Percentiles rank a stretch among this genome's conserved stretches.
These are phyloP conservation scores for Rallus crepitans DNA, from an alignment of 2,797 vertebrate species.

Conservation along the genomic window DNA sequence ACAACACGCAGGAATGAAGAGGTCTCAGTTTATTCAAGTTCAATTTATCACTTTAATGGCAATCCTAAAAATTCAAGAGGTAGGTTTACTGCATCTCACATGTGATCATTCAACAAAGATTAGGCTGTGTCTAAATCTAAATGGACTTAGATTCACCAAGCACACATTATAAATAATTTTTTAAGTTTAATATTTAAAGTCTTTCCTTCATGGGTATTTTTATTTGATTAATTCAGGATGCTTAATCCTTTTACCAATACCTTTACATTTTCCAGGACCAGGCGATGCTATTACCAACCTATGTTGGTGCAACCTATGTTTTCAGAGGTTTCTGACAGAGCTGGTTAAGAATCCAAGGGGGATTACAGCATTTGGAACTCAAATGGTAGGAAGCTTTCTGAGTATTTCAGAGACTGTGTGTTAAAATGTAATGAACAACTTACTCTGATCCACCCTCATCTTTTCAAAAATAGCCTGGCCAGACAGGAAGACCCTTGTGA, in stretches of 20 bases:
- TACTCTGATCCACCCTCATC: conserved; percentile 37
- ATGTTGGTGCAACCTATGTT: not conserved
- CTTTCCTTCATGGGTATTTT: not conserved
- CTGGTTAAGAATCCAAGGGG: conserved; percentile 45
- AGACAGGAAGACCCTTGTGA: conserved; percentile 12
- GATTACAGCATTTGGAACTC: conserved; percentile 42
- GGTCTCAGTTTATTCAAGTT: not conserved
- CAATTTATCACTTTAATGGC: conserved; percentile 11
- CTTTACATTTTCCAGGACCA: not conserved
- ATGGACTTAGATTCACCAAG: not conserved
- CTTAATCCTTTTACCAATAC: conserved; percentile 25
- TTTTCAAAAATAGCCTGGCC: conserved; percentile 66
- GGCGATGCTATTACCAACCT: not conserved
- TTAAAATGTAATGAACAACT: conserved; percentile 68
- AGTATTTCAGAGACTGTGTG: conserved; percentile 55
- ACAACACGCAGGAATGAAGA: conserved; percentile 24
- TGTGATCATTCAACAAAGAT: not conserved
- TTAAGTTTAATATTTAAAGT: not conserved
- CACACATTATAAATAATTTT: not conserved
- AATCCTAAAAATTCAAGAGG: conserved; percentile 8
- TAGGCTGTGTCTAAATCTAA: not conserved
- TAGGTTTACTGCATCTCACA: not conserved
- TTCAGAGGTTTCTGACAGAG: conserved; percentile 52
- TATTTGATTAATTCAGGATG: not conserved
- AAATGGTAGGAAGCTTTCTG: conserved; percentile 64